Conservation (phyloP, 2,113 vertebrate genomes). For the Sebastes fasciatus region DNA sequence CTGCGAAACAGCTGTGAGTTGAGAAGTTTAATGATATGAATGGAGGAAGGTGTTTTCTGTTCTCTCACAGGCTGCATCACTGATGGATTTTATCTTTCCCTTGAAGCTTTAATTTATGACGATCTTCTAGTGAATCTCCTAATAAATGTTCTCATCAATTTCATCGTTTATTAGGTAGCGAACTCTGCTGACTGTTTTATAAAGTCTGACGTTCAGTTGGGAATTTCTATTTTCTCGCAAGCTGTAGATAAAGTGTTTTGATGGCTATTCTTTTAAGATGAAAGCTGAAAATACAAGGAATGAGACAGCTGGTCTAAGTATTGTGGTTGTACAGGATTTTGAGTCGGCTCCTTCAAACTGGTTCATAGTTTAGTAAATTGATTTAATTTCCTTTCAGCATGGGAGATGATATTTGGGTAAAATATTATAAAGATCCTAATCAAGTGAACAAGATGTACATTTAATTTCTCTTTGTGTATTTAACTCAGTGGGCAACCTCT, state of each 20-base stretch:
- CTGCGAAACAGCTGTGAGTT: background rate
- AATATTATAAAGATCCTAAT: background rate
- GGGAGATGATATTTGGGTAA: background rate
- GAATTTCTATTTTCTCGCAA: background rate
- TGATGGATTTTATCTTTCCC: background rate
- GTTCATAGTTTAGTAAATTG: background rate
- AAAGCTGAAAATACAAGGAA: background rate
- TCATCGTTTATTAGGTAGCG: background rate
- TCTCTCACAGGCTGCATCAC: background rate
- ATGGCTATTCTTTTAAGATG: background rate
- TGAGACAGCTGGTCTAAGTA: background rate
- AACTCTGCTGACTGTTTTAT: background rate
- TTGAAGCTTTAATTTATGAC: slow-evolving; percentile 11
- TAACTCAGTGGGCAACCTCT: background rate
- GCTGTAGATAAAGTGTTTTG: background rate
- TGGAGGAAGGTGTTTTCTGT: slow-evolving; percentile 15
- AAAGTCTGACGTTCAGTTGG: background rate
- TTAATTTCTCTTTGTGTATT: slow-evolving; percentile 8
- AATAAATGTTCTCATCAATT: background rate
- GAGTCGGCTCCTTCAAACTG: background rate
- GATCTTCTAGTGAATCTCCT: background rate
- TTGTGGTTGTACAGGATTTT: background rate
- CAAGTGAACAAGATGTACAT: background rate
- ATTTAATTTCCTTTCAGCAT: background rate
- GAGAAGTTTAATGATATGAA: background rate